Evolutionary conservation across 2,113 vertebrate species (phyloP).

Genomic region (Nettapus auritus): DNA sequence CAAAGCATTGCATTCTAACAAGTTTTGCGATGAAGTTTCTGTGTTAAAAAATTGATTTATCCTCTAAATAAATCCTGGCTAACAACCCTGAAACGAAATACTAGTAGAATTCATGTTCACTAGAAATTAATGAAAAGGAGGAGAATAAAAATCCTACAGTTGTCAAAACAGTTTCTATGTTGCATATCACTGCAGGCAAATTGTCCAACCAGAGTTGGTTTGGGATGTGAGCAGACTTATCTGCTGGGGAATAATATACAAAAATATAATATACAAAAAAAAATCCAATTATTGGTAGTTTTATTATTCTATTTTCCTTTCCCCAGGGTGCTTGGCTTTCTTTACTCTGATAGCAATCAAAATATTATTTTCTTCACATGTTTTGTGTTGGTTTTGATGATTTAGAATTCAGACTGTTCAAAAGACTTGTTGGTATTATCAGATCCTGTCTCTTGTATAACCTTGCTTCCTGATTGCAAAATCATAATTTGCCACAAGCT

Average conservation of each 20-base stretch:
- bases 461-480: background rate
- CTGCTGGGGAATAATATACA: background rate
- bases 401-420: background rate
- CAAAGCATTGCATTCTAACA: background rate
- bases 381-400: background rate
- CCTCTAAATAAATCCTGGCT: background rate
- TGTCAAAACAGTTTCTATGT: background rate
- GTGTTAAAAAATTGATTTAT: background rate
- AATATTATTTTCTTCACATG: background rate
- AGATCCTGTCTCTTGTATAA: background rate
- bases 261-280: background rate
- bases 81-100: background rate
- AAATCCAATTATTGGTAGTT: background rate
- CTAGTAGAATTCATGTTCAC: background rate
- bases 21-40: background rate
- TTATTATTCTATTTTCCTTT: background rate
- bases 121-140: background rate
- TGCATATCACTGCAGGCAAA: background rate
- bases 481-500: background rate
- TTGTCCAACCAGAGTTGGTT: background rate
- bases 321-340: background rate
- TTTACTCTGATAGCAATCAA: background rate
- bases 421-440: background rate
- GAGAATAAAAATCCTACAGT: background rate
- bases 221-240: background rate